Evolutionary conservation across 2,888 invertebrate genomes (phyloP), one percentile per base, ranked within the genome.

Genomic region (Nasonia oneida): DNA sequence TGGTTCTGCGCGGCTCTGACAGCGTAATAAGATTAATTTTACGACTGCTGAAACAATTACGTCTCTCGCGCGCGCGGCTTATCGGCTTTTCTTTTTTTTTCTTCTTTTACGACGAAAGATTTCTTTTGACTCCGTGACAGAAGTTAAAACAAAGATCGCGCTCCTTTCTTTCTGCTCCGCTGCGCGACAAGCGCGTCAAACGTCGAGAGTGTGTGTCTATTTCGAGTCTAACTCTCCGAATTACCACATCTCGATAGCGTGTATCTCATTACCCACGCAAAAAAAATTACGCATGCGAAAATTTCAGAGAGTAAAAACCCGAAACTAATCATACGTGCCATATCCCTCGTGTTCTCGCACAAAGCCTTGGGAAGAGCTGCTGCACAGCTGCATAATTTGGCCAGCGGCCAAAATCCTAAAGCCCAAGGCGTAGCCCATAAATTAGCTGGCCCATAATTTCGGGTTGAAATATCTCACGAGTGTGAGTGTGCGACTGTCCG

Each of bases 41-140:
- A 85, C 50, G 81, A 85, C 71, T 37, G 50, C 23, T 50, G 71
- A 76, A 85, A 77, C 77, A 81, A 85, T 85, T 77, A 73, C 81
- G 84, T 61, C 77, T 77, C 50, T 77, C 50, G 37, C 29, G 23
- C 64, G 3, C 71, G 70, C 57, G 61, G 47, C 84, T 85, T 85
- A 85, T 85, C 85, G 81, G 61, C 37, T 18, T 61, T 29, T 29
- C 29, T 6, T 23, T 61, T n/a, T n/a, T 53, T 50, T 15, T 50
- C 50, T 53, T 18, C 67, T 8, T 5, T 37, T 70, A 29, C 37
- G 85, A 85, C 85, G 73, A 81, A 81, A 81, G 81, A 85, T 77
- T 81, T 81, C 85, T 85, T 85, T 85, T 85, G 85, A 81, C 57
- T 81, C 64, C 85, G 85, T 85, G 85, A 85, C 81, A 77, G 61